These are phyloP conservation scores for Urosaurus nigricauda DNA, from an alignment of 2,797 vertebrate genomes.

Conservation along the genomic window DNA sequence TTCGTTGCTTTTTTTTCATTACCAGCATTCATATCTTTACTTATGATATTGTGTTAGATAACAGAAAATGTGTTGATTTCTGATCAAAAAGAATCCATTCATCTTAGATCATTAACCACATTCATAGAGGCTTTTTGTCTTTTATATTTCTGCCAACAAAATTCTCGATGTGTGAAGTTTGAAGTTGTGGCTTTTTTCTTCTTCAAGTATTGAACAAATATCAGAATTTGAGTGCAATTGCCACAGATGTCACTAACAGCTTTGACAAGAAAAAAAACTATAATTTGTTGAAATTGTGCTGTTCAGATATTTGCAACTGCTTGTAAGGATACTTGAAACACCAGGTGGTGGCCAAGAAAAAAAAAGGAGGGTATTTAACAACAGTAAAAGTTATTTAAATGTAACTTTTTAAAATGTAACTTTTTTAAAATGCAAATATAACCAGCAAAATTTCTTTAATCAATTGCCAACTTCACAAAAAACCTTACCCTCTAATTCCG, in stretches of 20 bases:
- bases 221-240: not conserved
- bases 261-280: not conserved
- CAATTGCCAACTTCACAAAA: not conserved
- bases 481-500: not conserved
- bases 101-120: slow-evolving; percentile 17
- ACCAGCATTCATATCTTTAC: not conserved
- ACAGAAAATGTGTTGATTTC: slow-evolving; percentile 12
- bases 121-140: not conserved
- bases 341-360: not conserved
- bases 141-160: slow-evolving; percentile 21
- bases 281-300: not conserved
- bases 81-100: slow-evolving; percentile 19
- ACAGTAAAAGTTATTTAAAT: not conserved
- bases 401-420: too few species aligned
- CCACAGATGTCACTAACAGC: not conserved
- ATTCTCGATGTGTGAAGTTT: not conserved
- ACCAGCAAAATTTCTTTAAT: not conserved
- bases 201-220: not conserved
- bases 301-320: not conserved
- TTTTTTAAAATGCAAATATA: too few species aligned
- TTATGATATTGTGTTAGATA: slow-evolving; percentile 8
- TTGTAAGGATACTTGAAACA: not conserved
- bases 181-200: not conserved
- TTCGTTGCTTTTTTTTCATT: not conserved
- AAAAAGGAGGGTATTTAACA: not conserved